Conservation (phyloP, 1,140 invertebrate genomes). For the Tetragonula clypearis region DNA sequence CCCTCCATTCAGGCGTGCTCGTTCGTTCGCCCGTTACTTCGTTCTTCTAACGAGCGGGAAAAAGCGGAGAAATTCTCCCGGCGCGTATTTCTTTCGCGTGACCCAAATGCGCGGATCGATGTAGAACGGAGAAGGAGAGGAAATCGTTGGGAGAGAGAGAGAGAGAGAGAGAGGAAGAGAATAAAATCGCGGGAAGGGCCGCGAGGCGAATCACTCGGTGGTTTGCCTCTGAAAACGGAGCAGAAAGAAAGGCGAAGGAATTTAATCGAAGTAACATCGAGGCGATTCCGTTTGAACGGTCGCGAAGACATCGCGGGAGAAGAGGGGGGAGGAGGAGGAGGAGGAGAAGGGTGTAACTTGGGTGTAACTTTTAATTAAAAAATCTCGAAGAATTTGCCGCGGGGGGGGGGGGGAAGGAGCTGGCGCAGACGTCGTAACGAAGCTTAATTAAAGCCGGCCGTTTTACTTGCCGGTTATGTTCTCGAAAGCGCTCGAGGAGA, state of each 20-base stretch:
- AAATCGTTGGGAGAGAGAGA: too few species aligned
- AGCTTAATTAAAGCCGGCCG: constrained; percentile 51
- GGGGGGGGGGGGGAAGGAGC: neutral
- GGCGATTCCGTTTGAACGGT: constrained; percentile 33
- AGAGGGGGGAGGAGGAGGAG: too few species aligned
- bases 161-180: neutral
- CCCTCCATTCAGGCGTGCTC: neutral
- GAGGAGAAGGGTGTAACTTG: too few species aligned
- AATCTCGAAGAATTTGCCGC: constrained; percentile 47
- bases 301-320: constrained; percentile 24
- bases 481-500: constrained; percentile 46
- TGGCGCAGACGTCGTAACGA: constrained; percentile 41
- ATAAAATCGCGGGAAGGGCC: neutral
- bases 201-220: constrained; percentile 18
- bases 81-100: constrained; percentile 20
- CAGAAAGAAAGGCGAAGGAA: neutral
- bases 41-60: constrained; percentile 18
- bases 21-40: neutral
- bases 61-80: neutral
- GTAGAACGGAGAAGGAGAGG: neutral
- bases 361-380: constrained; percentile 56
- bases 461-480: constrained; percentile 49
- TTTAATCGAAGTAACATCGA: constrained; percentile 41
- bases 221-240: constrained; percentile 30
- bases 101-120: constrained; percentile 42